Conservation (phyloP, 1,140 invertebrate species). For the Eurosta solidaginis region DNA sequence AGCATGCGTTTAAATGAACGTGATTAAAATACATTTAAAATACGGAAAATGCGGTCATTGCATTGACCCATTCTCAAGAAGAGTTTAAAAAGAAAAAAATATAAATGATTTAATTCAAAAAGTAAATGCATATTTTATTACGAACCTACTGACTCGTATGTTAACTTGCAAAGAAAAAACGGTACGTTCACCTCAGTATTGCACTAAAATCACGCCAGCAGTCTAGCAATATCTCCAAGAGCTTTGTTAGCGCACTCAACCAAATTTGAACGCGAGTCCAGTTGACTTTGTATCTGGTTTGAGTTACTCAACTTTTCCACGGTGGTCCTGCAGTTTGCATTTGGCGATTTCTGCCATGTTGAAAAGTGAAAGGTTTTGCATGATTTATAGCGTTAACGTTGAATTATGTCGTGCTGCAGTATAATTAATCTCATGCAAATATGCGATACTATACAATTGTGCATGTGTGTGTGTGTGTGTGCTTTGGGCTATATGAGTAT, state of each 20-base stretch:
- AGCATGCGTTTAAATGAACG: background rate
- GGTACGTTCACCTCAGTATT: background rate
- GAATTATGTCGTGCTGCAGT: constrained; percentile 30
- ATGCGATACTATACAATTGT: background rate
- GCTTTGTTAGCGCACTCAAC: background rate
- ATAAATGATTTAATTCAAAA: background rate
- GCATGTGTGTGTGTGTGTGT: background rate
- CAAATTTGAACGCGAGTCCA: background rate
- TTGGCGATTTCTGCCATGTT: constrained; percentile 19
- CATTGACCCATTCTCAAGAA: background rate
- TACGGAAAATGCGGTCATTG: constrained; percentile 27
- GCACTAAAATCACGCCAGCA: background rate
- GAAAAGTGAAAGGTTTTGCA: constrained; percentile 32
- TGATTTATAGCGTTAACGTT: constrained; percentile 24
- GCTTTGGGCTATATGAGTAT: background rate
- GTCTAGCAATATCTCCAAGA: background rate
- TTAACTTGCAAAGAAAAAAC: background rate
- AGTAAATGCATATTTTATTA: constrained; percentile 6
- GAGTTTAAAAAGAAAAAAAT: background rate
- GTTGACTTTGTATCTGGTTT: background rate
- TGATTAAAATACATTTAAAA: constrained; percentile 30
- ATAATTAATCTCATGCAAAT: constrained; percentile 27
- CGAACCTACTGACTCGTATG: no score
- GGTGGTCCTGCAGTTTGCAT: background rate
- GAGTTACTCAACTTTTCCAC: background rate